phyloP scores from a whole-genome alignment of 2,113 vertebrate species.

The Gymnobelideus leadbeateri region DNA sequence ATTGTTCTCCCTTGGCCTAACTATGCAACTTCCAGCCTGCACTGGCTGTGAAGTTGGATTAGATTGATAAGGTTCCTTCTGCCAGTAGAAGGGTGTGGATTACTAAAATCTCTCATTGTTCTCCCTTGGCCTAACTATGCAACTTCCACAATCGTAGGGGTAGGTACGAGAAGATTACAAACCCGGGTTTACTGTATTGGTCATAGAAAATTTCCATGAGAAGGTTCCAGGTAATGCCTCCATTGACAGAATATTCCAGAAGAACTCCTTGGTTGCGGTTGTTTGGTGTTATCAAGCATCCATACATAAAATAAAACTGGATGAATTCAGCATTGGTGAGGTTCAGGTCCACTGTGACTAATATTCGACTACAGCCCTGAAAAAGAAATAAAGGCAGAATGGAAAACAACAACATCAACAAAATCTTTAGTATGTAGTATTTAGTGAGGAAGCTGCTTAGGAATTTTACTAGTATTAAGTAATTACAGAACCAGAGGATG shows the following conservation, averaged over 20 bases:
- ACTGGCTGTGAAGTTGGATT: neutral
- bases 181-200: slow-evolving; percentile 98
- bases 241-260: slow-evolving; percentile 96
- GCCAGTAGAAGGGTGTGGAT: no score
- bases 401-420: neutral
- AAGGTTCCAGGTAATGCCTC: slow-evolving; percentile 95
- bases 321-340: slow-evolving; percentile 97
- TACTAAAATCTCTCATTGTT: neutral
- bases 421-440: neutral
- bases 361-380: slow-evolving; percentile 94
- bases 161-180: slow-evolving; percentile 75
- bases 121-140: neutral
- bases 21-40: neutral
- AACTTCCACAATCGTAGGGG: neutral
- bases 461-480: slow-evolving; percentile 44
- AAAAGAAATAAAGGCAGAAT: slow-evolving; percentile 61
- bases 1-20: neutral
- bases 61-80: no score
- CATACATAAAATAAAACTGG: slow-evolving; percentile 99
- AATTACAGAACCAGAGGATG: neutral
- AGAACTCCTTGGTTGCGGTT: slow-evolving; percentile 97
- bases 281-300: slow-evolving; percentile 95
- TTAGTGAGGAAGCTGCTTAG: neutral
- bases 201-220: slow-evolving; percentile 98
- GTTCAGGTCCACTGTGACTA: slow-evolving; percentile 97